phyloP scores from a whole-genome alignment of 2,888 invertebrate species.

The Agapetus fuscipes region DNA sequence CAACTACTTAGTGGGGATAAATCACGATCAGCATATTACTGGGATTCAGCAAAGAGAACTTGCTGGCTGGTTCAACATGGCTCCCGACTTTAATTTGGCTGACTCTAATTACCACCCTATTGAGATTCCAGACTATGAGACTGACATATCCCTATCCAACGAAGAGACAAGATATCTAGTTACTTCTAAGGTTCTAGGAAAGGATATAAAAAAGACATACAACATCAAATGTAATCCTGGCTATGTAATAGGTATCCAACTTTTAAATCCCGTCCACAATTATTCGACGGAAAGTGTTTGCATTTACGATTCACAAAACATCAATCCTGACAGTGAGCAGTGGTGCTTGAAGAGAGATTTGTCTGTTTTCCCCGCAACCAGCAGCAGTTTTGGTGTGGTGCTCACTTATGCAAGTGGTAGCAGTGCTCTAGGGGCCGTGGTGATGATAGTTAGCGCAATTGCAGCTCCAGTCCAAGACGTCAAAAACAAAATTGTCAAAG shows the following conservation, averaged over 20 bases:
- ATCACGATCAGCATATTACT: conserved; percentile 83
- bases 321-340: conserved; percentile 51
- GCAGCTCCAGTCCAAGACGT: conserved; percentile 64
- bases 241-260: conserved; percentile 79
- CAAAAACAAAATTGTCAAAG: conserved; percentile 62
- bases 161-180: conserved; percentile 74
- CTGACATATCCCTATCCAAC: conserved; percentile 52
- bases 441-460: conserved; percentile 67
- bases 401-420: conserved; percentile 71
- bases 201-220: conserved; percentile 47
- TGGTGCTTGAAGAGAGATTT: conserved; percentile 80
- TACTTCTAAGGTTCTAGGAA: conserved; percentile 55
- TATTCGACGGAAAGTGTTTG: conserved; percentile 76
- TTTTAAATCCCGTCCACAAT: conserved; percentile 84
- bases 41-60: conserved; percentile 81
- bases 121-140: conserved; percentile 56
- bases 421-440: conserved; percentile 72
- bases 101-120: conserved; percentile 68
- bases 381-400: conserved; percentile 71
- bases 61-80: conserved; percentile 81
- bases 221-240: conserved; percentile 66
- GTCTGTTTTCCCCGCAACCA: conserved; percentile 82
- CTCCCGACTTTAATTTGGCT: conserved; percentile 52
- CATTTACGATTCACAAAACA: conserved; percentile 65
- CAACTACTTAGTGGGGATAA: conserved; percentile 80